phyloP scores from a whole-genome alignment of 1,140 invertebrate species.

The Danaus plexippus region DNA sequence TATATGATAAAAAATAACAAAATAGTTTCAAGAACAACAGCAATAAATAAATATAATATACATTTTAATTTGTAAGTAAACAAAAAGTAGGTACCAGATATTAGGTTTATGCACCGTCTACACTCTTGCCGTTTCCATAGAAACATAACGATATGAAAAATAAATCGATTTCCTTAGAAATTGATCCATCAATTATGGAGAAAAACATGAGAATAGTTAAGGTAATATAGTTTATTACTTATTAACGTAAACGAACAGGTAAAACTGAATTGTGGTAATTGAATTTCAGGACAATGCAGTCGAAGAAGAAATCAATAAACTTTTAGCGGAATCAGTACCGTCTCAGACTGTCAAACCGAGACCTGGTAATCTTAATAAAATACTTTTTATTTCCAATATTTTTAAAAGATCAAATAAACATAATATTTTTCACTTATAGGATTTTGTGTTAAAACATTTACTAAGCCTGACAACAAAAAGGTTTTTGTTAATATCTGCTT shows the following conservation, averaged over 20 bases:
- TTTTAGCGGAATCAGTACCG: conserved; percentile 46
- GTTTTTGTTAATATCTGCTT: conserved; percentile 87
- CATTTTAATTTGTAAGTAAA: no score
- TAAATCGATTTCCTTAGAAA: conserved; percentile 60
- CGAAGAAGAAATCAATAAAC: conserved; percentile 60
- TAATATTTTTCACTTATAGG: conserved; percentile 72
- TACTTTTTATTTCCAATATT: conserved; percentile 3
- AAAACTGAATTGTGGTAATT: conserved; percentile 10
- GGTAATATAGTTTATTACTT: conserved; percentile 27
- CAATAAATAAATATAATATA: no score
- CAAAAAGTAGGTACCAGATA: no score
- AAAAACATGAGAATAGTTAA: conserved; percentile 62
- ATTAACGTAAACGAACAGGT: neutral
- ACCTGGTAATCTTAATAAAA: conserved; percentile 37
- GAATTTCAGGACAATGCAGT: conserved; percentile 49
- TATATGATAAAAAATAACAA: no score
- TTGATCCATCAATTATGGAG: conserved; percentile 65
- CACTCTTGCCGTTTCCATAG: conserved; percentile 18
- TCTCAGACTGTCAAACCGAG: conserved; percentile 54
- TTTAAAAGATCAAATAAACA: conserved; percentile 4
- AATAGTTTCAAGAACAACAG: no score
- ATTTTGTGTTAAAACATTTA: conserved; percentile 86
- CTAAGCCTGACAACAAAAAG: conserved; percentile 78
- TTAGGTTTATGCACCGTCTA: no score
- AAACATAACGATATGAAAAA: conserved; percentile 49